These are phyloP conservation scores for Trichogramma dendrolimi DNA, from an alignment of 2,888 invertebrate species.

Conservation along the genomic window DNA sequence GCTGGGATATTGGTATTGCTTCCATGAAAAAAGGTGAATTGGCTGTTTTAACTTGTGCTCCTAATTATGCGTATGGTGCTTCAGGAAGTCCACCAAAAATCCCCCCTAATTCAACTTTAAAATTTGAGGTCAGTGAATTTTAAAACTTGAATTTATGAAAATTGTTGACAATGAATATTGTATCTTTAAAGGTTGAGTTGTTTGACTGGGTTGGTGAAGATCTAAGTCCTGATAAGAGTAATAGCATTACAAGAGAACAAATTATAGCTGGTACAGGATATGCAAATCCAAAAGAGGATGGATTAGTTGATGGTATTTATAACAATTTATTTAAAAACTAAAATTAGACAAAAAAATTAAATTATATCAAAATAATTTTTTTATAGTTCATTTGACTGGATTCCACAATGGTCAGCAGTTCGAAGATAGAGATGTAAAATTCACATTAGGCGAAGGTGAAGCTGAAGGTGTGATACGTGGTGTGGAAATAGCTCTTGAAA, in stretches of 20 bases:
- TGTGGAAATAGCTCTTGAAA: constrained; percentile 74
- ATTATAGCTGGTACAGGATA: constrained; percentile 69
- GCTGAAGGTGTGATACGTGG: constrained; percentile 75
- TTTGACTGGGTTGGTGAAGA: constrained; percentile 86
- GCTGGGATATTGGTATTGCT: constrained; percentile 91
- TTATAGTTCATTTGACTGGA: constrained; percentile 71
- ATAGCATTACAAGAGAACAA: constrained; percentile 71
- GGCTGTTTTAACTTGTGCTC: constrained; percentile 75
- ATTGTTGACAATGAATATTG: constrained; percentile 23
- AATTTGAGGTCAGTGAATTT: constrained; percentile 69
- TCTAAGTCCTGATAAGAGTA: constrained; percentile 78
- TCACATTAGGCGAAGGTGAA: constrained; percentile 80
- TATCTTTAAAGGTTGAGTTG: constrained; percentile 69
- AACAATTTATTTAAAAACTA: background rate
- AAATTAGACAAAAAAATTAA: background rate
- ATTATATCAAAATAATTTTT: constrained; percentile 17
- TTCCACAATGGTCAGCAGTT: constrained; percentile 64
- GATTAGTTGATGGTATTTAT: constrained; percentile 71
- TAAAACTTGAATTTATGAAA: background rate
- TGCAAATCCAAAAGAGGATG: constrained; percentile 75
- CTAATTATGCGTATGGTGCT: constrained; percentile 88
- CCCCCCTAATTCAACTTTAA: constrained; percentile 79
- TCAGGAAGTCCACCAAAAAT: constrained; percentile 82
- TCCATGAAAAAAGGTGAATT: constrained; percentile 91
- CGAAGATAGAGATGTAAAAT: constrained; percentile 78